phyloP scores from a whole-genome alignment of 2,888 invertebrate genomes.

The Spilarctia lutea region DNA sequence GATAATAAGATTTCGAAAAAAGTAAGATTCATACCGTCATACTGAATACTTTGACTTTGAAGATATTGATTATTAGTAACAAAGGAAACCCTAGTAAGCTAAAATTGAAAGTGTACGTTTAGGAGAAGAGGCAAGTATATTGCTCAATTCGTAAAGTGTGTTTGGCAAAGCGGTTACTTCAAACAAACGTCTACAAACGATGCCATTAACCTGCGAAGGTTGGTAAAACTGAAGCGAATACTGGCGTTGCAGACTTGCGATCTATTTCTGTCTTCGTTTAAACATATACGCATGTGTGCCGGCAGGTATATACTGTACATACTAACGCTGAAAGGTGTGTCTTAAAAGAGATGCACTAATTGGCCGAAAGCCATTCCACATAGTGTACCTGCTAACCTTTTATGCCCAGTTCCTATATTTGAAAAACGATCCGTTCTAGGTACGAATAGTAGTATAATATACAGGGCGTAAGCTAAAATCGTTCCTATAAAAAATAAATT shows the following conservation, averaged over 20 bases:
- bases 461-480: too few relatives aligned
- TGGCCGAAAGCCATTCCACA: constrained; percentile 40
- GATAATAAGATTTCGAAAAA: neutral
- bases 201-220: neutral
- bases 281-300: neutral
- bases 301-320: neutral
- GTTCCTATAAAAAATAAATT: too few relatives aligned
- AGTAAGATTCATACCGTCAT: neutral
- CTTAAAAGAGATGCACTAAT: constrained; percentile 24
- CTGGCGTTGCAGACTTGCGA: neutral
- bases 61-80: too few relatives aligned
- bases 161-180: neutral
- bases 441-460: too few relatives aligned
- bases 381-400: constrained; percentile 19
- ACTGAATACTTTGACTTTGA: neutral
- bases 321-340: constrained; percentile 22
- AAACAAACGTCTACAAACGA: neutral
- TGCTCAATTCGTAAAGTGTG: neutral
- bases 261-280: constrained; percentile 13
- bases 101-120: neutral
- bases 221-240: neutral
- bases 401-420: too few relatives aligned
- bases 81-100: neutral
- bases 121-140: neutral
- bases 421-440: too few relatives aligned